phyloP scores from a whole-genome alignment of 2,113 vertebrate genomes.

The Suricata suricatta region DNA sequence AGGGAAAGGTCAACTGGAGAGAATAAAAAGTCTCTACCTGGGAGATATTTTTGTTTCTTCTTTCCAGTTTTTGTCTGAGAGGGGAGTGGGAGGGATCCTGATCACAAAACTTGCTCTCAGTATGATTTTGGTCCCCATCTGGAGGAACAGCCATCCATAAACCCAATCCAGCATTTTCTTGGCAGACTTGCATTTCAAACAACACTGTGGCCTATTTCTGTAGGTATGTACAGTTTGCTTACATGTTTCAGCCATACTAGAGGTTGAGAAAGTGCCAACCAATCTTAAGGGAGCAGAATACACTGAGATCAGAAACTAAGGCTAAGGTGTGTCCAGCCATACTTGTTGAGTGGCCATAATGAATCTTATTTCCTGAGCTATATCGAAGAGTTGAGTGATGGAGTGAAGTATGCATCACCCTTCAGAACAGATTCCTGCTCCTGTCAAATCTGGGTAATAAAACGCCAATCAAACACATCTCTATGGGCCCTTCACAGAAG shows the following conservation, averaged over 20 bases:
- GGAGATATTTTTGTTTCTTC: not conserved
- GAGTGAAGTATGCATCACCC: not conserved
- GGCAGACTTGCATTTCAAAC: not conserved
- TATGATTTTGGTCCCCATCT: not conserved
- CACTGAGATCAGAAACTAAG: constrained; percentile 15
- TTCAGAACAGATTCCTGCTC: not conserved
- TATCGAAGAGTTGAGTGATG: not conserved
- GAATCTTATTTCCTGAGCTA: not conserved
- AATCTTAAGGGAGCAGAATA: constrained; percentile 40
- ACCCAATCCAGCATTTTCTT: not conserved
- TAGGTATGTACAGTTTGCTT: not conserved
- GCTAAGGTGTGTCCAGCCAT: constrained; percentile 12
- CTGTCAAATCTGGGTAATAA: not conserved
- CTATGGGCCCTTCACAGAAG: not conserved
- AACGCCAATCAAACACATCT: not conserved
- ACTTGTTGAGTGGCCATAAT: not conserved
- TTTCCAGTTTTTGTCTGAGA: not conserved
- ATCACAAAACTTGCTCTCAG: not conserved
- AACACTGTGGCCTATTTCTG: constrained; percentile 2
- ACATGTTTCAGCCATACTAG: constrained; percentile 26
- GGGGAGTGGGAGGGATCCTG: not conserved
- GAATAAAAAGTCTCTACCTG: not conserved
- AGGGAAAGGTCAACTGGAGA: not conserved
- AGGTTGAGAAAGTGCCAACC: not conserved
- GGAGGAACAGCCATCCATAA: not conserved